Conservation (phyloP, 2,113 vertebrate genomes). For the Saccopteryx leptura region DNA sequence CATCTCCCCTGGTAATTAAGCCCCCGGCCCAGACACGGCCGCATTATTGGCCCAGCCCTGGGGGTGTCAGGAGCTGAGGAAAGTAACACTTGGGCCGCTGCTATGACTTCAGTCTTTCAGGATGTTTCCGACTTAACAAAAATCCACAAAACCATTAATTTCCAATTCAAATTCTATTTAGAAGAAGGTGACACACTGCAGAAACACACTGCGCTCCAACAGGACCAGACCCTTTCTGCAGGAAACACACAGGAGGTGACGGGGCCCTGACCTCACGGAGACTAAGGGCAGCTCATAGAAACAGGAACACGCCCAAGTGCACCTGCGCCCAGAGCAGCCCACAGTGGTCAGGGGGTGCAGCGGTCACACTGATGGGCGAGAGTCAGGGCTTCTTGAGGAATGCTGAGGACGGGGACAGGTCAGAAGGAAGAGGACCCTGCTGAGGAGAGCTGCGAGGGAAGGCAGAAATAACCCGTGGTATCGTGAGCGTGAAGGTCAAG, state of each 20-base stretch:
- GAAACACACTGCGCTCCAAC: neutral
- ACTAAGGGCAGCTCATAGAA: too few relatives aligned
- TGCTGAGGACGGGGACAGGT: neutral
- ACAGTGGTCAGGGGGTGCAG: neutral
- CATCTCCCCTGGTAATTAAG: neutral
- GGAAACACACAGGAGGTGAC: neutral
- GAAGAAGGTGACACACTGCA: neutral
- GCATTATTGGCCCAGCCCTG: neutral
- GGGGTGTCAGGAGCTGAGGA: neutral
- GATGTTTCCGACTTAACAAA: conserved; percentile 13
- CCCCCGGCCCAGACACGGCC: neutral
- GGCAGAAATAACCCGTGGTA: neutral
- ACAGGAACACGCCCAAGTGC: fast-evolving
- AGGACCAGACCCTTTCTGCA: neutral
- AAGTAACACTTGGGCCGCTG: neutral
- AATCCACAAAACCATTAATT: neutral
- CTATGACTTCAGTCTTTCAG: neutral
- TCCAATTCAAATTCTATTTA: neutral
- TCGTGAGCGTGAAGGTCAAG: neutral
- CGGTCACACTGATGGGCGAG: neutral
- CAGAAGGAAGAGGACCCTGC: neutral
- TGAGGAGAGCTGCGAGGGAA: neutral
- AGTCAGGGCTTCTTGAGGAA: neutral
- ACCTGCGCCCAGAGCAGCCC: neutral
- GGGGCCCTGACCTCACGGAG: neutral